Evolutionary conservation across 2,888 invertebrate genomes (phyloP), one percentile per base, ranked within the genome.

Genomic region (Halocaridina rubra): DNA sequence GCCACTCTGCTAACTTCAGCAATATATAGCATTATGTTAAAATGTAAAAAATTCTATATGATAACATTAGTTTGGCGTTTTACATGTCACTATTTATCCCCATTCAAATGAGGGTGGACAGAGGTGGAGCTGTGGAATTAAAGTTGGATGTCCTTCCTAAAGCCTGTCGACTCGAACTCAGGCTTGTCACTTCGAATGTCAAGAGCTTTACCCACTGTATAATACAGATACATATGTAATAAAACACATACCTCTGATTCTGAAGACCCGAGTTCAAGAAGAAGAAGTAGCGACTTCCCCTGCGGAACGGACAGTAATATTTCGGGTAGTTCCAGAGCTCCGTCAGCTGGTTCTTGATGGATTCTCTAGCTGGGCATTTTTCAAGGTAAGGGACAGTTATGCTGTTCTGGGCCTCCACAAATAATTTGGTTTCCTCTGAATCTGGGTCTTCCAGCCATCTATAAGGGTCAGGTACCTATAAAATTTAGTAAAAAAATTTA

Each of bases 381-480:
- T 96, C 94, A 27, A 99, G 92, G 91, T 94, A 98, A 0, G 98
- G 97, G 88, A 93, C 92, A 7, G 98, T 97, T 67, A 99, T 93
- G 64, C 93, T 94, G 92, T 99, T 99, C 91, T 99, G 96, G 32
- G 94, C 94, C 81, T 96, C 95, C 27, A 99, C 96, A 92, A 96
- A 99, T 80, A 93, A 93, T 91, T 96, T 95, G 1, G 98, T 98
- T 91, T 98, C 97, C 85, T 94, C 93, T 0, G 96, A 93, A 91
- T 98, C 97, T 0, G 98, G 98, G 91, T 99, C 96, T 91, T 99
- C 99, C 84, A 99, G 91, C 98, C 98, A 99, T 81, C 98, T 94
- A 91, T 98, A 99, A 0, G 97, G 96, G 92, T 99, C 99, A 77
- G 91, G 89, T 79, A 97, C 93, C 97, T 97, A 91, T 30, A 64